A percentile compares a stretch with the other conserved stretches of the same genome.
Evolutionary conservation across 2,797 vertebrate genomes (phyloP).

Genomic region (Hoplostethus mediterraneus): DNA sequence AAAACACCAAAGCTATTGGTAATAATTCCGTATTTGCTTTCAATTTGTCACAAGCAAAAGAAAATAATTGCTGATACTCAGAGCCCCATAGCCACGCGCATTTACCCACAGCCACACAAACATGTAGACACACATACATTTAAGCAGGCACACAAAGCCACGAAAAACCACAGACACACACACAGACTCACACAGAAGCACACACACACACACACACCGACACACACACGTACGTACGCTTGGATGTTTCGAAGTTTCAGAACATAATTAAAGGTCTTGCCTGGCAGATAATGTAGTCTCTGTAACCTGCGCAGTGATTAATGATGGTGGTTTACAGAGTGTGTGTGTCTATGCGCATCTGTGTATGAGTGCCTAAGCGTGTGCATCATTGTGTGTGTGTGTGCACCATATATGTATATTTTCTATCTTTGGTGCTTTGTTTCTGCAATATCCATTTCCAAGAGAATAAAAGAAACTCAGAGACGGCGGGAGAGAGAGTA

Average conservation of each 20-base stretch:
- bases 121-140: background rate
- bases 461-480: background rate
- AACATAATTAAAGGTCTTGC: slow-evolving; percentile 2
- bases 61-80: slow-evolving; percentile 45
- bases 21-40: slow-evolving; percentile 52
- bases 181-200: background rate
- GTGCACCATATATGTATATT: no score
- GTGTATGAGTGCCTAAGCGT: background rate
- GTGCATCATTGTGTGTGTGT: background rate
- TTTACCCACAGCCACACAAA: slow-evolving; percentile 5
- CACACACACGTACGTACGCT: background rate
- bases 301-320: slow-evolving; percentile 11
- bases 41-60: slow-evolving; percentile 55
- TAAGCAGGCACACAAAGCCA: slow-evolving; percentile 14
- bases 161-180: background rate
- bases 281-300: background rate
- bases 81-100: background rate
- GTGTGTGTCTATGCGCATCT: background rate
- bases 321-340: background rate
- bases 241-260: background rate
- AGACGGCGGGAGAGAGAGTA: no score
- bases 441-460: background rate
- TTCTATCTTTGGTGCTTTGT: background rate
- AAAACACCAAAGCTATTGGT: slow-evolving; percentile 34
- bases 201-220: background rate